Percentiles rank a stretch among this genome's conserved stretches.
phyloP scores from a whole-genome alignment of 2,113 vertebrate species.

The Syrmaticus mikado region DNA sequence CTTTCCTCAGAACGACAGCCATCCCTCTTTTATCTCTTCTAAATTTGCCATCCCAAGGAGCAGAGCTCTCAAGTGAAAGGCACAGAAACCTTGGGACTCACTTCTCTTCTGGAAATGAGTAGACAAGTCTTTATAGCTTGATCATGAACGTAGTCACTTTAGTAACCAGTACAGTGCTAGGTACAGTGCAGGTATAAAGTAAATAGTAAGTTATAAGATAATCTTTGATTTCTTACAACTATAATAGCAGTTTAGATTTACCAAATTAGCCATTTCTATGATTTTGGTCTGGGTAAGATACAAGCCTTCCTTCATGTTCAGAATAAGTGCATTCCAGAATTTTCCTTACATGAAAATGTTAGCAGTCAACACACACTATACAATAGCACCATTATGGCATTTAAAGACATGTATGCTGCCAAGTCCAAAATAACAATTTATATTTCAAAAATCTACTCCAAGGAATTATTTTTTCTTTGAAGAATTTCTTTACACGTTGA shows the following conservation, averaged over 20 bases:
- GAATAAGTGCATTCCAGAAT: neutral
- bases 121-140: neutral
- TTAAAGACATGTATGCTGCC: neutral
- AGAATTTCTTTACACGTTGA: neutral
- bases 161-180: neutral
- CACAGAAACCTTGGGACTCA: neutral
- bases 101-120: neutral
- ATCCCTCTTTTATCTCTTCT: neutral
- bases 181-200: neutral
- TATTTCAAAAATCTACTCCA: neutral
- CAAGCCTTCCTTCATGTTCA: neutral
- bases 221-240: neutral
- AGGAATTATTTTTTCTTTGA: neutral
- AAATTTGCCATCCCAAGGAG: neutral
- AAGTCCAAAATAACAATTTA: neutral
- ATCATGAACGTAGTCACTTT: neutral
- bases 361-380: neutral
- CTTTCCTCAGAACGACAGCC: neutral
- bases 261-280: neutral
- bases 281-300: neutral
- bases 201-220: neutral
- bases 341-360: neutral
- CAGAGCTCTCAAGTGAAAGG: neutral
- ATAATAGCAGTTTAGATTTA: neutral
- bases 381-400: neutral